These are phyloP conservation scores for Microchirus variegatus DNA, from an alignment of 2,797 vertebrate species.

Conservation along the genomic window DNA sequence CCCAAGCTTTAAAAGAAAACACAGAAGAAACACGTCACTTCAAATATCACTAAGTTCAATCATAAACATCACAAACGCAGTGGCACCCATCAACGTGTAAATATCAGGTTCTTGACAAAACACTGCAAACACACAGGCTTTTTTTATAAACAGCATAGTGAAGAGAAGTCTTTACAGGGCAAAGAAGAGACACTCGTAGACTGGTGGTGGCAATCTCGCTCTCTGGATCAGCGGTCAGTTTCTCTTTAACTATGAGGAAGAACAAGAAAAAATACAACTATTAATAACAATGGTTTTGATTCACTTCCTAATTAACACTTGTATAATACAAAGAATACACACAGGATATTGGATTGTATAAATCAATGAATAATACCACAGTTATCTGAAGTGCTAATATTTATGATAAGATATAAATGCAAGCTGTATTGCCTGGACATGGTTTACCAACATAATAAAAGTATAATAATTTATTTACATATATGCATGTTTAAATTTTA, in stretches of 20 bases:
- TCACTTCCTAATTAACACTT: no score
- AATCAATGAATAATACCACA: no score
- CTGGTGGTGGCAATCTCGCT: constrained; percentile 99
- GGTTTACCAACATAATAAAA: no score
- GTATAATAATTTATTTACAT: no score
- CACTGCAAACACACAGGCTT: no score
- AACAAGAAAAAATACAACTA: constrained; percentile 11
- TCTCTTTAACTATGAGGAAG: constrained; percentile 92
- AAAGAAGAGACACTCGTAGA: constrained; percentile 95
- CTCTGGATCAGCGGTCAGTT: constrained; percentile 96
- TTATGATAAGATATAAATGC: no score
- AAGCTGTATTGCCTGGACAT: no score
- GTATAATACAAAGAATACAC: no score
- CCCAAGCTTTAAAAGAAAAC: constrained; percentile 84
- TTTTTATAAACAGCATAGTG: neutral
- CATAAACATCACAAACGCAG: neutral
- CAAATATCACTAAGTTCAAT: neutral
- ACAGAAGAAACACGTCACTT: neutral
- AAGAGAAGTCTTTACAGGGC: constrained; percentile 86
- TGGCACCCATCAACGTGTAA: neutral
- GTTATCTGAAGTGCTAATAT: no score
- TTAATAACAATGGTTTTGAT: neutral
- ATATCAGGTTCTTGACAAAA: no score
- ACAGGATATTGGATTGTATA: no score
- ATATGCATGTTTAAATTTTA: no score